Conservation (phyloP, 1,140 invertebrate species). For the Atta colombica region DNA sequence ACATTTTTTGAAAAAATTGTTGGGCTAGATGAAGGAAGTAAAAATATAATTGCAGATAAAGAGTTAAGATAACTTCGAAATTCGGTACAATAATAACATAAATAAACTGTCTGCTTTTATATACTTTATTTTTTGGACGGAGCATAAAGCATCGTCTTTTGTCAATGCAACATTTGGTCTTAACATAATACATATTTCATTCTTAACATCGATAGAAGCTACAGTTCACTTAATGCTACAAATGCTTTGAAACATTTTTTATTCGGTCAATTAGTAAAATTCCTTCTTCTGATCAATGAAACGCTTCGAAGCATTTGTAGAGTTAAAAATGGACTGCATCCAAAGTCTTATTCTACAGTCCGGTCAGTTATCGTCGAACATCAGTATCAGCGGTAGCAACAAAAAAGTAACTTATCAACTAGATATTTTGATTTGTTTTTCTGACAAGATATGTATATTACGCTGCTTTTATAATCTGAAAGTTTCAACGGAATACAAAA, state of each 20-base stretch:
- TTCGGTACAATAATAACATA: neutral
- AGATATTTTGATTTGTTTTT: conserved; percentile 66
- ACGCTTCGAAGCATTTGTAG: no score
- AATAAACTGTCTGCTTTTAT: conserved; percentile 6
- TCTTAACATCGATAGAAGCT: conserved; percentile 64
- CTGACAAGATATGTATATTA: conserved; percentile 24
- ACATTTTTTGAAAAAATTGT: no score
- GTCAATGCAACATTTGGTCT: conserved; percentile 67
- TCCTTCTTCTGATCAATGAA: no score
- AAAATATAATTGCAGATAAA: neutral
- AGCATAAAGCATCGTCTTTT: conserved; percentile 74
- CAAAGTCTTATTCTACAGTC: conserved; percentile 58
- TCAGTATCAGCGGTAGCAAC: conserved; percentile 40
- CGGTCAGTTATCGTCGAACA: conserved; percentile 27
- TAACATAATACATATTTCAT: conserved; percentile 64
- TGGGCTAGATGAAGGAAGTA: no score
- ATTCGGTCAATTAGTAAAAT: no score
- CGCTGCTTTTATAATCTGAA: neutral
- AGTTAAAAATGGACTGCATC: no score
- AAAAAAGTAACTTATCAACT: conserved; percentile 59
- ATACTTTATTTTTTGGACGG: conserved; percentile 73
- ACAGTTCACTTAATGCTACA: no score
- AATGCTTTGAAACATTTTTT: no score
- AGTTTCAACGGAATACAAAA: conserved; percentile 22
- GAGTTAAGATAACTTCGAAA: neutral